Evolutionary conservation across 2,113 vertebrate species (phyloP).

Genomic region (Strix aluco): DNA sequence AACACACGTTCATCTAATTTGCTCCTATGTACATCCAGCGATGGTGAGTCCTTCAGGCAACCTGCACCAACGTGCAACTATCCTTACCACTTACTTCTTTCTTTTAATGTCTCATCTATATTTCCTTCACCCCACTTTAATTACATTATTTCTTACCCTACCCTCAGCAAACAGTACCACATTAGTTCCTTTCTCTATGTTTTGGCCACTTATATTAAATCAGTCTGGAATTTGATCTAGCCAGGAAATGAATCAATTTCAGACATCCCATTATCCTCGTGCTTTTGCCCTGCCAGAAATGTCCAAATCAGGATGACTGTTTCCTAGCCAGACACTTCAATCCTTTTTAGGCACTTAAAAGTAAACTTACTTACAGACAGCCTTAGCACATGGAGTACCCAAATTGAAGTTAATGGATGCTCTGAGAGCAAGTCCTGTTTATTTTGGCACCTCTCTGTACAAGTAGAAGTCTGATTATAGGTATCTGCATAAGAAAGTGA

Average conservation of each 20-base stretch:
- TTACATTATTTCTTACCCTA: neutral
- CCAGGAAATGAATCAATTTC: constrained; percentile 44
- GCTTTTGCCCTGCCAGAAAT: constrained; percentile 3
- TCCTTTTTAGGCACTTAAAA: constrained; percentile 13
- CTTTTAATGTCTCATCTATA: neutral
- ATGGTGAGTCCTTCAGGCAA: neutral
- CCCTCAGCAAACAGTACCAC: neutral
- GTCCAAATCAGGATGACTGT: neutral
- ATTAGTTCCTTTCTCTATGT: neutral
- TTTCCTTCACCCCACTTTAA: neutral
- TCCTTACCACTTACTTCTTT: neutral
- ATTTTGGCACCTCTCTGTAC: neutral
- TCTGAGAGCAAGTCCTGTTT: constrained; percentile 20
- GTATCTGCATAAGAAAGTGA: constrained; percentile 3
- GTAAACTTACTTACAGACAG: constrained; percentile 17
- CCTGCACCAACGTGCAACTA: neutral
- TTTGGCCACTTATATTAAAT: constrained; percentile 16
- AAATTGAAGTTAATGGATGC: constrained; percentile 18
- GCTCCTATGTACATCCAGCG: rapidly evolving
- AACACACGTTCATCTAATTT: neutral
- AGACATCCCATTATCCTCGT: neutral
- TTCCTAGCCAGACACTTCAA: neutral
- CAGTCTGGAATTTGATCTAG: constrained; percentile 33
- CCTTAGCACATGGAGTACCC: neutral
- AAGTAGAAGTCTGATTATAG: constrained; percentile 11